Evolutionary conservation across 2,888 invertebrate species (phyloP).

Genomic region (Hypomecis atomaria): DNA sequence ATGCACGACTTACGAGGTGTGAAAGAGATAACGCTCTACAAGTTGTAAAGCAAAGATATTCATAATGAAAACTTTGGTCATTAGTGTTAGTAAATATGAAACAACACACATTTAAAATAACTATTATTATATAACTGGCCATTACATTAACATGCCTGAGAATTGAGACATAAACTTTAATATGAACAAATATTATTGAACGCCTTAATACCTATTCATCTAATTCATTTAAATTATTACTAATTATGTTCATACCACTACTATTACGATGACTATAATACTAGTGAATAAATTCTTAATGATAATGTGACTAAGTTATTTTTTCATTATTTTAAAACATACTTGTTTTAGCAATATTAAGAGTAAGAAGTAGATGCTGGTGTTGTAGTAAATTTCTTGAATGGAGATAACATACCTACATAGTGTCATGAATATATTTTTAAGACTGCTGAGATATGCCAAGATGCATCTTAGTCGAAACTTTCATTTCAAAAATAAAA

Average conservation of each 20-base stretch:
- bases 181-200: background rate
- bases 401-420: too few species aligned
- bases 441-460: too few species aligned
- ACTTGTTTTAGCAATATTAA: too few species aligned
- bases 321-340: too few species aligned
- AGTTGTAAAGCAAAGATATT: slow-evolving; percentile 44
- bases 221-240: too few species aligned
- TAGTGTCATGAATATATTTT: too few species aligned
- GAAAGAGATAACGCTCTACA: slow-evolving; percentile 71
- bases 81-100: slow-evolving; percentile 47
- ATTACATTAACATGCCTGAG: background rate
- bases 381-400: too few species aligned
- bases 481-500: too few species aligned
- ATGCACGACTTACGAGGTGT: slow-evolving; percentile 45
- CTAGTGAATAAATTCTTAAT: too few species aligned
- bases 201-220: slow-evolving; percentile 1
- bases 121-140: slow-evolving; percentile 18
- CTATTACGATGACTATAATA: background rate
- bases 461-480: too few species aligned
- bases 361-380: too few species aligned
- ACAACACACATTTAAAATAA: slow-evolving; percentile 11
- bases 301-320: too few species aligned
- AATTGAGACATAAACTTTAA: slow-evolving; percentile 3
- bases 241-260: background rate
- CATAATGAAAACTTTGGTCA: slow-evolving; percentile 60